Base-by-base conservation (phyloP, 2,113 vertebrate species). In the Gobius niger region DNA sequence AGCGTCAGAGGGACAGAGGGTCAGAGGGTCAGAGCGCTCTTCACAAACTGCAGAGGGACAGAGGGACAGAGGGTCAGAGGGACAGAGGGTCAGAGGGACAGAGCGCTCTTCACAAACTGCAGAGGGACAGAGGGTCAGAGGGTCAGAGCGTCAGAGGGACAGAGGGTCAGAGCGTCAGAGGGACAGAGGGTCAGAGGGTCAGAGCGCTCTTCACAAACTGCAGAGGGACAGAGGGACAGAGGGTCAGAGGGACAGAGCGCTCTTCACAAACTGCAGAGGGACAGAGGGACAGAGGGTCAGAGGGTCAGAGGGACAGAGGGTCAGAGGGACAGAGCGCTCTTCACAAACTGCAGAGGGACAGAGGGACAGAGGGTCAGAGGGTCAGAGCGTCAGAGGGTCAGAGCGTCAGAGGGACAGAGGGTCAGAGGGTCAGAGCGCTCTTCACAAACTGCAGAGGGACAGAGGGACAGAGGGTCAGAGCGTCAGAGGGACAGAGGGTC, bases 171-270 rank as follows among this genome's bases (percentile, higher is more conserved):
- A 34, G 24, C 3, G 24, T 34, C 24, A 34, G 24, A 34, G 24
- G 24, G 24, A 4, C 3, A n/a, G n/a, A n/a, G n/a, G n/a, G n/a
- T n/a, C n/a, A n/a, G n/a, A n/a, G 98, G 0, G 96, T 95, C 5
- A 99, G 63, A 62, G 98, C 67, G 7, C 95, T 99, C 93, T 95
- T 98, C 0, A 96, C 94, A 92, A 99, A 98, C 92, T 93, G 70
- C 14, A 19, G 49, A 34, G 19, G 74, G 24, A 34, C 24, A 34
- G 2, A 34, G 24, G 1, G 24, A 4, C 3, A 34, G 24, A 34
- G 24, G 24, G 24, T 34, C 24, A 34, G 24, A 34, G 98, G 0
- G 96, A 95, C 5, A 99, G 63, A 62, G 98, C 67, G 7, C 95
- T 99, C 93, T 95, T 98, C 0, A 96, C 94, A 92, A 99, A 98